Conservation (phyloP, 2,888 invertebrate species). For the Aproaerema taeniolella region DNA sequence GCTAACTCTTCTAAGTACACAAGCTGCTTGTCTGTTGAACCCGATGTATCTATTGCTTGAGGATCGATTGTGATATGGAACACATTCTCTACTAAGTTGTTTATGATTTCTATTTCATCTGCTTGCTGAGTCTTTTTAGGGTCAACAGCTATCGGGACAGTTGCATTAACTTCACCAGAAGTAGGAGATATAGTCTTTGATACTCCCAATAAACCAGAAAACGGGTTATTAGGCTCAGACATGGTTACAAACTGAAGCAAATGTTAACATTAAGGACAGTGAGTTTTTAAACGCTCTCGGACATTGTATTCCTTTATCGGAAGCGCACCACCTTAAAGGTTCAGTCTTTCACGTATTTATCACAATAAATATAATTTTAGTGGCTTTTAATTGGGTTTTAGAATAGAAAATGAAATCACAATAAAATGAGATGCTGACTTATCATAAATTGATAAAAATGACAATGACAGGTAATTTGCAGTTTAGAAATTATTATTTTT, state of each 20-base stretch:
- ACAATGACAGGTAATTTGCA: conserved; percentile 18
- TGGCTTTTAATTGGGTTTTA: conserved; percentile 18
- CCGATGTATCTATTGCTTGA: conserved; percentile 43
- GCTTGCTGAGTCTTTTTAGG: conserved; percentile 37
- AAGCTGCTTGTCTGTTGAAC: conserved; percentile 56
- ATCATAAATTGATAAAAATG: conserved; percentile 39
- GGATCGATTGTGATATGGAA: conserved; percentile 84
- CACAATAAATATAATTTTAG: conserved; percentile 7
- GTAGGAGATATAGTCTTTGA: conserved; percentile 37
- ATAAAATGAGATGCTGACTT: no score
- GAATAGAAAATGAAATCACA: no score
- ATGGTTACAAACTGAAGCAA: conserved; percentile 31
- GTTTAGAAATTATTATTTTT: no score
- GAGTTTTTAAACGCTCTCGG: neutral
- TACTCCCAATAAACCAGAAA: conserved; percentile 56
- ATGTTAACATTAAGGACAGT: no score
- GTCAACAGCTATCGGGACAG: conserved; percentile 30
- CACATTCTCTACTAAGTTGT: conserved; percentile 81
- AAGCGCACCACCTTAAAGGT: neutral
- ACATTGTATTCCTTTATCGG: neutral
- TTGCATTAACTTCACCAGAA: conserved; percentile 35
- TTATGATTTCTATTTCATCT: conserved; percentile 53
- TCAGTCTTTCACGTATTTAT: conserved; percentile 7
- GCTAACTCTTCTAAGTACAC: conserved; percentile 82
- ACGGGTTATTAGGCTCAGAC: conserved; percentile 67